Conservation (phyloP, 2,797 vertebrate species). For the Pristis pectinata region DNA sequence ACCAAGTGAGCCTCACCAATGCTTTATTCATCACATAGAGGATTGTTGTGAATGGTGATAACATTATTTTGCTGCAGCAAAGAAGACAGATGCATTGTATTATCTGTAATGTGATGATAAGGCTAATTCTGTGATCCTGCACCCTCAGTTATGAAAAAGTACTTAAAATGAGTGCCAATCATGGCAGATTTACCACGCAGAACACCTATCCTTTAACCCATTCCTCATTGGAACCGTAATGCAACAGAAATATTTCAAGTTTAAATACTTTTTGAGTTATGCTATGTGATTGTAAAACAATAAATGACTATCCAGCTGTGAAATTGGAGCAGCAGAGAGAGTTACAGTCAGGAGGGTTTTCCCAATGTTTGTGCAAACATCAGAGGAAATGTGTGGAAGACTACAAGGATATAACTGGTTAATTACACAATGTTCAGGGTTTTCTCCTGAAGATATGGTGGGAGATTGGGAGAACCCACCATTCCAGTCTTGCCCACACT, state of each 20-base stretch:
- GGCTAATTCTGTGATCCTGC: neutral
- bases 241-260: neutral
- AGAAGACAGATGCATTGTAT: neutral
- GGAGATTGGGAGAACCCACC: neutral
- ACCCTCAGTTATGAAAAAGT: neutral
- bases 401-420: neutral
- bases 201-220: neutral
- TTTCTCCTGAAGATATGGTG: neutral
- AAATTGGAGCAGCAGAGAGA: neutral
- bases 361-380: neutral
- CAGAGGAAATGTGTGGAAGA: neutral
- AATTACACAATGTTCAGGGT: neutral
- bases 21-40: neutral
- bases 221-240: neutral
- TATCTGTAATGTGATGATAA: too few relatives aligned
- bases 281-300: neutral
- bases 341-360: neutral
- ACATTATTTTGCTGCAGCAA: neutral
- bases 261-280: neutral
- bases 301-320: neutral
- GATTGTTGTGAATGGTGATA: neutral
- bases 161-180: neutral
- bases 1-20: neutral
- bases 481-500: neutral
- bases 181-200: neutral